Evolutionary conservation across 1,140 invertebrate genomes (phyloP).

Genomic region (Drosophila murphyi): DNA sequence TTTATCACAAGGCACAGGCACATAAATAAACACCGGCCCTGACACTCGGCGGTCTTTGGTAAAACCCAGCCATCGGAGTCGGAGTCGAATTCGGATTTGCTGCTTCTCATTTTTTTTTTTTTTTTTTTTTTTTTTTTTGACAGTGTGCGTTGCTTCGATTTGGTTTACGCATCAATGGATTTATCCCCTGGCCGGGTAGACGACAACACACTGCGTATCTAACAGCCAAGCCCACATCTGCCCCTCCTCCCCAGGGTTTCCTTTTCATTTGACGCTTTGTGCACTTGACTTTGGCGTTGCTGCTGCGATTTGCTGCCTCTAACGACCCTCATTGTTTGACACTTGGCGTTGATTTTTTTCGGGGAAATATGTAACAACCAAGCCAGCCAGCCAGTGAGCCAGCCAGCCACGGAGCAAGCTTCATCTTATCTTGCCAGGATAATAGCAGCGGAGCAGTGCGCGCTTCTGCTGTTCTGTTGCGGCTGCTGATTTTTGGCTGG

Average conservation of each 20-base stretch:
- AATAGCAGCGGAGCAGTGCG: slow-evolving; percentile 52
- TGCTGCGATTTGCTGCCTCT: slow-evolving; percentile 74
- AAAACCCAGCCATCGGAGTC: slow-evolving; percentile 26
- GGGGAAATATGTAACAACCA: slow-evolving; percentile 7
- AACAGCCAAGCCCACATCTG: not conserved
- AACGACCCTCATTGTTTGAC: slow-evolving; percentile 82
- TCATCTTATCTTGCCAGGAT: slow-evolving; percentile 63
- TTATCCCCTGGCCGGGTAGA: slow-evolving; percentile 40
- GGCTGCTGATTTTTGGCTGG: slow-evolving; percentile 41
- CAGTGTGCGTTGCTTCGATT: slow-evolving; percentile 72
- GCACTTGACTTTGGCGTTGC: slow-evolving; percentile 73
- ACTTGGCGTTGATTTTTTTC: slow-evolving; percentile 73
- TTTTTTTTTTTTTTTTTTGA: slow-evolving; percentile 50
- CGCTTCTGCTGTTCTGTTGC: slow-evolving; percentile 30
- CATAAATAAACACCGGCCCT: slow-evolving; percentile 77
- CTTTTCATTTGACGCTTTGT: slow-evolving; percentile 81
- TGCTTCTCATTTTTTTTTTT: slow-evolving; percentile 10
- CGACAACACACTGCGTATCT: not conserved
- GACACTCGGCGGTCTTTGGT: slow-evolving; percentile 35
- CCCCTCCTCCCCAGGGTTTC: slow-evolving; percentile 45
- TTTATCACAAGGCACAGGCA: slow-evolving; percentile 77
- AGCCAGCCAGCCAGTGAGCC: slow-evolving; percentile 13
- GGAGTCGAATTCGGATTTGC: slow-evolving; percentile 53
- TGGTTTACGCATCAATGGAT: slow-evolving; percentile 78
- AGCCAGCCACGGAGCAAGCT: slow-evolving; percentile 16